A percentile compares a stretch with the other conserved stretches of the same genome.
Conservation (phyloP, 2,113 vertebrate species). For the Hyaena hyaena region DNA sequence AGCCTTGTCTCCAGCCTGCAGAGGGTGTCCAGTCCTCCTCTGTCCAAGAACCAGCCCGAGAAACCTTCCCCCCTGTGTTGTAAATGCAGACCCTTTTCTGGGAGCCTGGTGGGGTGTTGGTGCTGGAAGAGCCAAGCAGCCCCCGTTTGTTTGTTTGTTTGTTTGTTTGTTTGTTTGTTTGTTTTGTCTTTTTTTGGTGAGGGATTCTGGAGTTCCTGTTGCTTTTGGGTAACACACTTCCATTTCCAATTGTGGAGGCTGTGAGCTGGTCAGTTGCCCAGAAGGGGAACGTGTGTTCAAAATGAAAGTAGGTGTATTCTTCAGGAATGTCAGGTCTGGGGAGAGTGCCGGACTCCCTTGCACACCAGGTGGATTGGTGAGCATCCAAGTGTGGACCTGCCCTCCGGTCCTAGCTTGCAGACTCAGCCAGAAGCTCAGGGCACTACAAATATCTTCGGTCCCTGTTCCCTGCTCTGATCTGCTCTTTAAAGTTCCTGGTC, state of each 20-base stretch:
- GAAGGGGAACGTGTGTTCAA: constrained; percentile 32
- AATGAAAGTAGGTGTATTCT: constrained; percentile 72
- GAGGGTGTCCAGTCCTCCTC: background rate
- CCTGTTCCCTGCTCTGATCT: background rate
- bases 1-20: background rate
- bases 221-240: background rate
- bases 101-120: background rate
- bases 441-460: background rate
- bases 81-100: background rate
- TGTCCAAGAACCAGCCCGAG: background rate
- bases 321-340: background rate
- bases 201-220: background rate
- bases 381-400: background rate
- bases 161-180: no score
- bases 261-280: constrained; percentile 9
- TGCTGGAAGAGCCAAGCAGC: background rate
- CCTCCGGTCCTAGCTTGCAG: background rate
- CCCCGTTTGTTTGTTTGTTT: background rate
- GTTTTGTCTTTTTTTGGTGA: background rate
- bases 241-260: background rate
- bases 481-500: constrained; percentile 20
- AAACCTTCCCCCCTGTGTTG: background rate
- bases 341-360: background rate
- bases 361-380: background rate
- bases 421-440: background rate